Evolutionary conservation across 1,140 invertebrate species (phyloP).

Genomic region (Lanistes nyassanus): DNA sequence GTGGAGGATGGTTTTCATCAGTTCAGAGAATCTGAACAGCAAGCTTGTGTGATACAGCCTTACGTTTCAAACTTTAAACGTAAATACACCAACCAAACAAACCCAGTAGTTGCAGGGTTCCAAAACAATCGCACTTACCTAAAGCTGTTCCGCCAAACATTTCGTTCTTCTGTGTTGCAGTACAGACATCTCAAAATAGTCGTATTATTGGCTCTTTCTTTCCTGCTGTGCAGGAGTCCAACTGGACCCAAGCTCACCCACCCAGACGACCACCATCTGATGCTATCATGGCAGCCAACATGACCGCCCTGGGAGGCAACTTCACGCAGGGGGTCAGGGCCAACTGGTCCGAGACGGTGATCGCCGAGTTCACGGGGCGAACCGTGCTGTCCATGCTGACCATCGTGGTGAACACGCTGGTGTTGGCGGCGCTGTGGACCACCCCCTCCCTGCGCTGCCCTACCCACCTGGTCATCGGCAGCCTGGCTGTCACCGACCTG

Average conservation of each 20-base stretch:
- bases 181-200: not conserved
- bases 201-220: not conserved
- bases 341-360: not conserved
- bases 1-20: too few species aligned
- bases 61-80: too few species aligned
- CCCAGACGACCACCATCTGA: not conserved
- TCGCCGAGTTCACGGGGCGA: not conserved
- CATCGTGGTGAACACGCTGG: conserved; percentile 15
- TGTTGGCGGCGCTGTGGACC: conserved; percentile 2
- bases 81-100: too few species aligned
- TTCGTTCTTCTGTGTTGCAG: not conserved
- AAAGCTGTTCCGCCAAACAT: too few species aligned
- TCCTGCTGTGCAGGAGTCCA: not conserved
- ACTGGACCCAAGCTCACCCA: not conserved
- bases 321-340: too few species aligned
- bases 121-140: too few species aligned
- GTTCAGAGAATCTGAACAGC: too few species aligned
- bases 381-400: conserved; percentile 11
- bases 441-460: conserved; percentile 10
- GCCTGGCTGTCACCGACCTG: conserved; percentile 22
- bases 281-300: too few species aligned
- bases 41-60: too few species aligned
- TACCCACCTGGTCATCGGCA: conserved; percentile 22
- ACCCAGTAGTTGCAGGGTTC: too few species aligned
- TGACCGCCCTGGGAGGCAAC: not conserved